Conservation (phyloP, 2,113 vertebrate genomes). For the Thamnophis sirtalis region DNA sequence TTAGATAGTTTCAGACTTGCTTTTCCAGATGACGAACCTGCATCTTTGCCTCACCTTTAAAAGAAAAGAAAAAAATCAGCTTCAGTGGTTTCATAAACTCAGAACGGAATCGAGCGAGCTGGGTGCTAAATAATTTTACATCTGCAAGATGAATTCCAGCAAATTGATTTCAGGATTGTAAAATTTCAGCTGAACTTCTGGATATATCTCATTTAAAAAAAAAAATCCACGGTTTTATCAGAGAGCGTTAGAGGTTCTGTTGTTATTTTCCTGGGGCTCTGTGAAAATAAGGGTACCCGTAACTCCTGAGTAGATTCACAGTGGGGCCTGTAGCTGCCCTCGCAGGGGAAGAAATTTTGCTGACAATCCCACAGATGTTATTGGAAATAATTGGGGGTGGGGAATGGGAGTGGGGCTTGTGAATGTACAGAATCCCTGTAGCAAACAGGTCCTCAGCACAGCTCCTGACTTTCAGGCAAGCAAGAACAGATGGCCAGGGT, state of each 20-base stretch:
- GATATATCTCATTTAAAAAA: neutral
- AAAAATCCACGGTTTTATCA: neutral
- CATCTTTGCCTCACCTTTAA: neutral
- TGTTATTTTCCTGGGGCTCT: too few relatives aligned
- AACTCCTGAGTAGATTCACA: neutral
- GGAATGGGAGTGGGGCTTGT: neutral
- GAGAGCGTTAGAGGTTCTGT: too few relatives aligned
- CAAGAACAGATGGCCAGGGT: neutral
- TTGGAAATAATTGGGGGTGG: neutral
- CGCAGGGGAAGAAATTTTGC: too few relatives aligned
- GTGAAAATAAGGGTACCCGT: neutral
- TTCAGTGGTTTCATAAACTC: neutral
- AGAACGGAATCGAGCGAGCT: neutral
- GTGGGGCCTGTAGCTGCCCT: neutral
- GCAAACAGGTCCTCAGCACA: neutral
- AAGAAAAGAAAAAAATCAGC: neutral
- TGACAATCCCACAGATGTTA: neutral
- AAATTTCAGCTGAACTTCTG: neutral
- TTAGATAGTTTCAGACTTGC: neutral
- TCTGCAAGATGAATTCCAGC: neutral
- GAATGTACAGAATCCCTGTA: neutral
- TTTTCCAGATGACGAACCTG: neutral
- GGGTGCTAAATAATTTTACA: neutral
- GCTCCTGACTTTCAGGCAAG: neutral
- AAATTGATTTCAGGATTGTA: neutral